These are phyloP conservation scores for Peribatodes rhomboidaria DNA, from an alignment of 2,888 invertebrate genomes.

Conservation along the genomic window DNA sequence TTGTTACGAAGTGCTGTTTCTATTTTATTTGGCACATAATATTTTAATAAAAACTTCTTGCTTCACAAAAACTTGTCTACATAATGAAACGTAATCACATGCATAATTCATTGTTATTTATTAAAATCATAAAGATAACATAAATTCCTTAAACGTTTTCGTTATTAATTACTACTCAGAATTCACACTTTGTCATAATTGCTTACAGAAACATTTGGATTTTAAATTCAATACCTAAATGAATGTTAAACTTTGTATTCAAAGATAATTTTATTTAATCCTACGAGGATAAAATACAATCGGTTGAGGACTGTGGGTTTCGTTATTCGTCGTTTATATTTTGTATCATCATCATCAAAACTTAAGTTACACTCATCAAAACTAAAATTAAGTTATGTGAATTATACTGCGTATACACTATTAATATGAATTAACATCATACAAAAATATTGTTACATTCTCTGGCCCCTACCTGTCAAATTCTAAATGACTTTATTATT, in stretches of 20 bases:
- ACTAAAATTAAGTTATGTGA: too few species aligned
- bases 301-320: not conserved
- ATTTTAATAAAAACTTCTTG: not conserved
- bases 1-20: too few species aligned
- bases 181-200: slow-evolving; percentile 31
- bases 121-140: slow-evolving; percentile 31
- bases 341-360: not conserved
- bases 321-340: not conserved
- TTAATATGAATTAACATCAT: not conserved
- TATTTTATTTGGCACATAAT: too few species aligned
- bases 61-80: slow-evolving; percentile 23
- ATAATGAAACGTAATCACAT: slow-evolving; percentile 20
- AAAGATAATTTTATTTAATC: not conserved
- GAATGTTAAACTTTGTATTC: not conserved
- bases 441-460: slow-evolving; percentile 5
- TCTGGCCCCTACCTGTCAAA: slow-evolving; percentile 5
- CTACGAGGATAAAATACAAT: not conserved
- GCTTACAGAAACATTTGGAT: slow-evolving; percentile 15
- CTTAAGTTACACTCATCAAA: not conserved
- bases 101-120: slow-evolving; percentile 35
- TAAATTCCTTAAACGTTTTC: slow-evolving; percentile 21
- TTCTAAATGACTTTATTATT: slow-evolving; percentile 14
- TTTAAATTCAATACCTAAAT: slow-evolving; percentile 15
- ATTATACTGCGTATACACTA: not conserved
- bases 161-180: slow-evolving; percentile 26